Conservation (phyloP, 2,888 invertebrate genomes). For the Cremastobaeus sp. region DNA sequence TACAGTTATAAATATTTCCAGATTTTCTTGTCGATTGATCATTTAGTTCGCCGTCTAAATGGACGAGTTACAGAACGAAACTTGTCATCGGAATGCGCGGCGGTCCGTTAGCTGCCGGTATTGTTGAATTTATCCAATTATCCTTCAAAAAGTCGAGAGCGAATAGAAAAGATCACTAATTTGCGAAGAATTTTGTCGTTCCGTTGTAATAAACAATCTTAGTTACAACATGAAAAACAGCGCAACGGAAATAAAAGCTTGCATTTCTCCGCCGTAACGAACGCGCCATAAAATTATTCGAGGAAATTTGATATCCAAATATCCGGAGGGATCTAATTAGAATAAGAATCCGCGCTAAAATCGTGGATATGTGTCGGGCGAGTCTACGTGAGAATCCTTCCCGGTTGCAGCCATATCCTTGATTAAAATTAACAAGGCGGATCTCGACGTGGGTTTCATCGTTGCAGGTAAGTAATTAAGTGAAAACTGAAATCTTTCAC, state of each 20-base stretch:
- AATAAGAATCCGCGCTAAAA: slow-evolving; percentile 17
- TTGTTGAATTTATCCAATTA: too few species aligned
- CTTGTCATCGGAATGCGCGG: slow-evolving; percentile 30
- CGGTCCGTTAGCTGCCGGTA: too few species aligned
- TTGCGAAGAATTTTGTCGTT: too few species aligned
- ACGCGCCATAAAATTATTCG: slow-evolving; percentile 43
- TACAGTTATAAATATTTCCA: slow-evolving; percentile 47
- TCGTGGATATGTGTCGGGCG: too few species aligned
- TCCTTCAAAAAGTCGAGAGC: too few species aligned
- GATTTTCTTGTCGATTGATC: slow-evolving; percentile 43
- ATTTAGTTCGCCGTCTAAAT: slow-evolving; percentile 30
- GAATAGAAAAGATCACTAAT: too few species aligned
- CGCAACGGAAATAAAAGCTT: slow-evolving; percentile 53
- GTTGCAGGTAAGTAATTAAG: too few species aligned
- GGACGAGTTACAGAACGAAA: slow-evolving; percentile 23
- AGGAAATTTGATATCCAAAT: slow-evolving; percentile 38
- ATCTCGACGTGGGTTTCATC: too few species aligned
- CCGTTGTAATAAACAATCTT: slow-evolving; percentile 16
- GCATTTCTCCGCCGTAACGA: slow-evolving; percentile 36
- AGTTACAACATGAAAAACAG: slow-evolving; percentile 51
- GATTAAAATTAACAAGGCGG: too few species aligned
- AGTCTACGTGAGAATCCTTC: too few species aligned
- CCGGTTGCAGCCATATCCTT: too few species aligned
- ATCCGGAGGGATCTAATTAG: slow-evolving; percentile 15
- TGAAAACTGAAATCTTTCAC: too few species aligned